phyloP scores from a whole-genome alignment of 2,797 vertebrate species.

The Acanthornis magna region DNA sequence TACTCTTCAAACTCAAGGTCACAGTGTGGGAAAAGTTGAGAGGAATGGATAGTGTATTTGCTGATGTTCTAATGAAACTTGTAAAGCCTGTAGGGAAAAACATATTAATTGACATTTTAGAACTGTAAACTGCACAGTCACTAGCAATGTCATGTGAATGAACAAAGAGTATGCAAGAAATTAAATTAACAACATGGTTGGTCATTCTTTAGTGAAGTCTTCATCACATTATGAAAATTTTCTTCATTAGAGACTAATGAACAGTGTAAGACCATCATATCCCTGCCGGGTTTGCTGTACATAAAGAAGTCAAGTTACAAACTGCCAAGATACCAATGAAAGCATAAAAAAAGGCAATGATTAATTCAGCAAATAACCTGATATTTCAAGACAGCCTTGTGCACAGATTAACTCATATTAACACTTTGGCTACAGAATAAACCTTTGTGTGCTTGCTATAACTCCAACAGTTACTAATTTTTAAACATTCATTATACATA shows the following conservation, averaged over 20 bases:
- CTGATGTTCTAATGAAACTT: background rate
- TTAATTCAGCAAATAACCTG: slow-evolving; percentile 60
- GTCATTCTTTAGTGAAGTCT: background rate
- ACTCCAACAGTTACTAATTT: background rate
- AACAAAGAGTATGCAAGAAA: background rate
- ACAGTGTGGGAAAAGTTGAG: background rate
- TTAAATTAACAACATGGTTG: background rate
- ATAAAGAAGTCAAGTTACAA: slow-evolving; percentile 24
- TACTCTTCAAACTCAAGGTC: background rate
- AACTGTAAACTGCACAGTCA: background rate
- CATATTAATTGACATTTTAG: background rate
- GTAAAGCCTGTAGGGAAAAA: background rate
- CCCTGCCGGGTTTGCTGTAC: background rate
- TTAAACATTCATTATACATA: slow-evolving; percentile 6
- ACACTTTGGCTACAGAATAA: slow-evolving; percentile 25
- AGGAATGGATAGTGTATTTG: background rate
- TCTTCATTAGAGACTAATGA: background rate
- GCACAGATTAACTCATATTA: background rate
- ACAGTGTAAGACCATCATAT: background rate
- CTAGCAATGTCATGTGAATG: background rate
- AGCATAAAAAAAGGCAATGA: slow-evolving; percentile 62
- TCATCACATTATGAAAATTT: background rate
- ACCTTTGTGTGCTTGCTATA: background rate
- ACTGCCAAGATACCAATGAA: slow-evolving; percentile 45
- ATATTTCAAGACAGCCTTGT: slow-evolving; percentile 50